Evolutionary conservation across 1,140 invertebrate genomes (phyloP).

Genomic region (Metopolophium dirhodum): DNA sequence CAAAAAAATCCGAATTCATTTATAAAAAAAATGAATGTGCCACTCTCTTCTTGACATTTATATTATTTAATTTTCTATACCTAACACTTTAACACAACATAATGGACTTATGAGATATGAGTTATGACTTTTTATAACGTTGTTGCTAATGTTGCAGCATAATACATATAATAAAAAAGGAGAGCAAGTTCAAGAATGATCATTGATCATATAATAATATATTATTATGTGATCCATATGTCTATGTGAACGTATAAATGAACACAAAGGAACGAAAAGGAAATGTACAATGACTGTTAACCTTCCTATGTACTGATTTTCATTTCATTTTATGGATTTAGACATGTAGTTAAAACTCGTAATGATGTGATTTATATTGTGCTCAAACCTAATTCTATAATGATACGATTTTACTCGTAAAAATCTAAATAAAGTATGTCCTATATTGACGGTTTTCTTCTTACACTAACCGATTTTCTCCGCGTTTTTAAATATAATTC

Average conservation of each 20-base stretch:
- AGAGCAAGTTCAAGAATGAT: constrained; percentile 21
- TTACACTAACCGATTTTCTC: not conserved
- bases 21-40: not conserved
- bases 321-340: not conserved
- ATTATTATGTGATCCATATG: not conserved
- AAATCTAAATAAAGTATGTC: not conserved
- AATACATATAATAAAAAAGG: not conserved
- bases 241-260: not conserved
- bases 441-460: not conserved
- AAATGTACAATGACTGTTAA: constrained; percentile 8
- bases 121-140: constrained; percentile 1
- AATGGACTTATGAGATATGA: constrained; percentile 2
- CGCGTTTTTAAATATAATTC: not conserved
- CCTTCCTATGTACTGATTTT: not conserved
- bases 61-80: constrained; percentile 3
- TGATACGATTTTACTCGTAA: not conserved
- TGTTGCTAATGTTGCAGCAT: not conserved
- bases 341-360: not conserved
- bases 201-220: not conserved
- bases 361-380: not conserved
- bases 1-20: not conserved
- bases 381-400: not conserved
- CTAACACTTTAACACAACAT: not conserved
- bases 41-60: not conserved
- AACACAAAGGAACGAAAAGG: constrained; percentile 5